These are phyloP conservation scores for Sciurus vulgaris DNA, from an alignment of 2,797 vertebrate genomes.

Conservation along the genomic window DNA sequence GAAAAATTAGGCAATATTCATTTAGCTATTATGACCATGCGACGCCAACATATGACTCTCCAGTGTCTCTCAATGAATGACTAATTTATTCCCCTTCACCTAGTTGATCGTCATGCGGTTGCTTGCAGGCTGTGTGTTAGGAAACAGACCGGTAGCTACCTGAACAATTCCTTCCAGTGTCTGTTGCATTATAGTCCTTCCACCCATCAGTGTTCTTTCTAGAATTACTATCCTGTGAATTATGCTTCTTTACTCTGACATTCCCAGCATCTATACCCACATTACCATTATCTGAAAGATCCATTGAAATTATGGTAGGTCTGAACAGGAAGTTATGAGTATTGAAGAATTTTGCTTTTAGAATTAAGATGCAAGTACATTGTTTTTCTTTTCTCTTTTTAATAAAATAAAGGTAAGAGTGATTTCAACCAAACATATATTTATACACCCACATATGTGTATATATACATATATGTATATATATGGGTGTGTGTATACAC, in stretches of 20 bases:
- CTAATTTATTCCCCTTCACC: background rate
- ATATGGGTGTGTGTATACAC: background rate
- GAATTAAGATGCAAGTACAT: background rate
- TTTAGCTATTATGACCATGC: background rate
- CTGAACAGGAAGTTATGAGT: background rate
- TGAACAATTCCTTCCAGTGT: slow-evolving; percentile 33
- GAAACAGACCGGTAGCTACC: background rate
- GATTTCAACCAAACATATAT: background rate
- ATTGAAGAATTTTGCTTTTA: slow-evolving; percentile 36
- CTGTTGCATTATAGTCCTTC: background rate
- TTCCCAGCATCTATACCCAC: background rate
- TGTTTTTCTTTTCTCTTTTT: background rate
- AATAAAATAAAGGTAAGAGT: slow-evolving; percentile 18
- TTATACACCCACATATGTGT: background rate
- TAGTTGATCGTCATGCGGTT: background rate
- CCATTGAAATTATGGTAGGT: slow-evolving; percentile 37
- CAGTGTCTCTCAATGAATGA: background rate
- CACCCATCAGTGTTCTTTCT: slow-evolving; percentile 25
- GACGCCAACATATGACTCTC: slow-evolving; percentile 34
- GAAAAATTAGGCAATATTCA: background rate
- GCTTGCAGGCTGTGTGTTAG: background rate
- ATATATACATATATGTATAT: background rate
- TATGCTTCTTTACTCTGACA: slow-evolving; percentile 14
- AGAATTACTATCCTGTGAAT: background rate
- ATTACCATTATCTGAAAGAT: slow-evolving; percentile 26